Percentiles rank a stretch among this genome's conserved stretches.
Conservation (phyloP, 2,113 vertebrate species). For the Cricetomys ansorgei region DNA sequence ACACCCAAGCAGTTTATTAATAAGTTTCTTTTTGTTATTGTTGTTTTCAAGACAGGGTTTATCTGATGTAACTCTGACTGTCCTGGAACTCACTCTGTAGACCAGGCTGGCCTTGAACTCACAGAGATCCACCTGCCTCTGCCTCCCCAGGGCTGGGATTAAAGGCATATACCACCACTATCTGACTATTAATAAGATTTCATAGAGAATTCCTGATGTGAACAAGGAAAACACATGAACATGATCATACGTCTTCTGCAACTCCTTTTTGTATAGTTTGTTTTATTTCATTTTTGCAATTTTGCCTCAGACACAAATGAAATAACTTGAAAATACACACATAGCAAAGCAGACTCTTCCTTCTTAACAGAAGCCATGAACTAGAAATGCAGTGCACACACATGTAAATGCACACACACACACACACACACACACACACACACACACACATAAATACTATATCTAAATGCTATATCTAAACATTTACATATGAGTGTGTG, state of each 20-base stretch:
- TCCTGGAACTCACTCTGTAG: too few species aligned
- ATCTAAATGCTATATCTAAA: background rate
- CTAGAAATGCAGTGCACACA: background rate
- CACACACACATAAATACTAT: background rate
- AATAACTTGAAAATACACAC: background rate
- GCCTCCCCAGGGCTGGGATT: too few species aligned
- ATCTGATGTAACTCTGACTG: too few species aligned
- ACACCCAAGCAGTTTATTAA: rapidly evolving
- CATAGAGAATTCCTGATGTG: background rate
- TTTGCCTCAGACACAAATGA: background rate
- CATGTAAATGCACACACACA: background rate
- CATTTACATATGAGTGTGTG: background rate
- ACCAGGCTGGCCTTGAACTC: too few species aligned
- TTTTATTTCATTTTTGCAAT: background rate
- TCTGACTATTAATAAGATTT: background rate
- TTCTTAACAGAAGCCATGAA: background rate
- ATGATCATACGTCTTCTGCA: background rate
- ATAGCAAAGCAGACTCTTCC: background rate
- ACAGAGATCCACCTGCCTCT: too few species aligned
- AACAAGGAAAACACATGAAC: background rate
- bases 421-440: background rate
- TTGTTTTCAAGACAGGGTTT: too few species aligned
- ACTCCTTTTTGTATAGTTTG: background rate
- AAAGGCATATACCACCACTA: too few species aligned
- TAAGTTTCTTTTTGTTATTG: too few species aligned